Evolutionary conservation across 2,113 vertebrate species (phyloP).

Genomic region (Panthera tigris): DNA sequence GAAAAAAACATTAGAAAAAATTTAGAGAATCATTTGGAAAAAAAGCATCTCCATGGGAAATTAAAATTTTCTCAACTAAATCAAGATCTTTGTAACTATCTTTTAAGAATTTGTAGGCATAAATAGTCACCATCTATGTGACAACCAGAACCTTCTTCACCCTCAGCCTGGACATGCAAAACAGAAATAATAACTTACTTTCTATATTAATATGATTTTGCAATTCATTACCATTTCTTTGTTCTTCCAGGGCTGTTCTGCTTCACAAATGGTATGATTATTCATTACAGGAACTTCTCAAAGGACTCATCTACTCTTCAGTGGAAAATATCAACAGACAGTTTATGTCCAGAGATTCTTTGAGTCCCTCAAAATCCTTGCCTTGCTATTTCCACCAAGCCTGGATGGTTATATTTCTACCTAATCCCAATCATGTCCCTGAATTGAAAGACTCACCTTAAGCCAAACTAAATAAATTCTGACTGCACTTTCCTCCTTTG

Average conservation of each 20-base stretch:
- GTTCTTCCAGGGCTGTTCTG: not conserved
- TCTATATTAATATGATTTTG: not conserved
- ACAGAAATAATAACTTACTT: not conserved
- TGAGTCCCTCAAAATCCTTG: not conserved
- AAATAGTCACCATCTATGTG: not conserved
- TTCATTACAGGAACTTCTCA: not conserved
- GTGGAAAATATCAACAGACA: not conserved
- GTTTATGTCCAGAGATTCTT: not conserved
- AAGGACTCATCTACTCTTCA: not conserved
- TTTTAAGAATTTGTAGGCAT: not conserved
- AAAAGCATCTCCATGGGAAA: not conserved
- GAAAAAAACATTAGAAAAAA: not conserved
- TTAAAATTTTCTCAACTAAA: not conserved
- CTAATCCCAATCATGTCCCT: not conserved
- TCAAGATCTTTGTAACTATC: not conserved
- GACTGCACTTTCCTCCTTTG: not conserved
- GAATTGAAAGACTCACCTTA: not conserved
- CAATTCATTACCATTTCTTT: not conserved
- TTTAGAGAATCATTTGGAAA: not conserved
- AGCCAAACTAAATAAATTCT: not conserved
- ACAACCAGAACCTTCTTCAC: not conserved
- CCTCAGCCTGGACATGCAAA: not conserved
- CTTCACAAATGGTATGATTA: not conserved
- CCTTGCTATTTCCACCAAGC: not conserved
- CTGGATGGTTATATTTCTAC: not conserved